Conservation (phyloP, 2,113 vertebrate genomes). For the Enhydra lutris region DNA sequence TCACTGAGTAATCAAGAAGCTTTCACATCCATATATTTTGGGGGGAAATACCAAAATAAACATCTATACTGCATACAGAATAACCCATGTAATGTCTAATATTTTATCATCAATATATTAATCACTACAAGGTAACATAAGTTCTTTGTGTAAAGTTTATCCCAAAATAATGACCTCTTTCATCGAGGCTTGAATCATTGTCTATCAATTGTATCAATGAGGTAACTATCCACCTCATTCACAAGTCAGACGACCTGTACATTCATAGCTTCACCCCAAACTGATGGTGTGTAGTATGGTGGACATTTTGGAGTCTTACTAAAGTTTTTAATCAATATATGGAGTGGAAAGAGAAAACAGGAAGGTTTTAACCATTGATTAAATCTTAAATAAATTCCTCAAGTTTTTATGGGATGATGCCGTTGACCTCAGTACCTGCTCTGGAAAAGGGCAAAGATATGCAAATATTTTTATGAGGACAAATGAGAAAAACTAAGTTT, state of each 20-base stretch:
- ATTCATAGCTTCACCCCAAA: neutral
- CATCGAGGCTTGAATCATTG: neutral
- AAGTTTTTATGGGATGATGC: neutral
- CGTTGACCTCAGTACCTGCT: neutral
- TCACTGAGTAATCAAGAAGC: neutral
- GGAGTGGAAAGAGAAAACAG: neutral
- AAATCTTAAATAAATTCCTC: neutral
- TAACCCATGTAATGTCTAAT: neutral
- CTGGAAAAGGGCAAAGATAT: neutral
- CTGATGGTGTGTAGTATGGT: neutral
- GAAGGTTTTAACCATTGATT: neutral
- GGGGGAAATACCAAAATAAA: neutral
- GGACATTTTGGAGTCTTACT: neutral
- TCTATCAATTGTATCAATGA: neutral
- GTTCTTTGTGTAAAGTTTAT: neutral
- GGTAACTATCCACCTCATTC: neutral
- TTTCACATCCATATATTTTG: neutral
- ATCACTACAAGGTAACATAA: neutral
- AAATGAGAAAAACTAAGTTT: neutral
- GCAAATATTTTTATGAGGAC: neutral
- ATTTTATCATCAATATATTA: neutral
- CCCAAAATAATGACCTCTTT: neutral
- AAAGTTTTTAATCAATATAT: constrained; percentile 20
- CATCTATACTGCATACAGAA: neutral
- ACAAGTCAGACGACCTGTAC: neutral